Percentiles rank a stretch among this genome's conserved stretches.
phyloP scores from a whole-genome alignment of 2,797 vertebrate species.

The Sciurus carolinensis region DNA sequence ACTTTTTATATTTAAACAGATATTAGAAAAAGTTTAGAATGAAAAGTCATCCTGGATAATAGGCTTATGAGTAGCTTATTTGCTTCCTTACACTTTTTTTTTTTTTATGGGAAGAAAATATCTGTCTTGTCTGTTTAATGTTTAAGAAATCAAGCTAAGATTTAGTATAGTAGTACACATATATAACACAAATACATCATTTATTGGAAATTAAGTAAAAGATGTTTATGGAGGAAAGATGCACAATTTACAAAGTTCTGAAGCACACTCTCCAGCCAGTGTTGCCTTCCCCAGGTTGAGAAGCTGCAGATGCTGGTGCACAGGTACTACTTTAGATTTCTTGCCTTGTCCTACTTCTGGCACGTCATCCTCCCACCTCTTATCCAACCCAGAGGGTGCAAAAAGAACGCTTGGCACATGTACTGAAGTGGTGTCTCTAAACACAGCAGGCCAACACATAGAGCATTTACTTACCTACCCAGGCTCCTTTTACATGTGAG shows the following conservation, averaged over 20 bases:
- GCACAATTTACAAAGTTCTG: constrained; percentile 22
- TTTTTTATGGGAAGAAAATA: not conserved
- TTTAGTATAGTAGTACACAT: not conserved
- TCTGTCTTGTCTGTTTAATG: not conserved
- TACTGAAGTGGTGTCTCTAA: constrained; percentile 41
- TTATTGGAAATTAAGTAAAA: constrained; percentile 71
- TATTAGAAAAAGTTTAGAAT: not conserved
- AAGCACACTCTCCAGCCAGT: not conserved
- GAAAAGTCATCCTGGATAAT: not conserved
- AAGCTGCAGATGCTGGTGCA: not conserved
- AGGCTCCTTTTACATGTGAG: constrained; percentile 69
- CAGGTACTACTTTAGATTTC: not conserved
- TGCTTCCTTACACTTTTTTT: not conserved
- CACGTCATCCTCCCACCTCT: constrained; percentile 47
- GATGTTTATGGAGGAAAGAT: constrained; percentile 2
- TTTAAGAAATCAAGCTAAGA: constrained; percentile 51
- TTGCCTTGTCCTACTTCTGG: not conserved
- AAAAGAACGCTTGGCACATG: not conserved
- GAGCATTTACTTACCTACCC: constrained; percentile 82
- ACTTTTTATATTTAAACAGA: not conserved
- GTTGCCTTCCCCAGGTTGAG: not conserved
- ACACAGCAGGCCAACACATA: constrained; percentile 76
- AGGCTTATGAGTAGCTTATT: not conserved
- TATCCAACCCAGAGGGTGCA: not conserved
- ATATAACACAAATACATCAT: constrained; percentile 52